A percentile compares a stretch with the other conserved stretches of the same genome.
Conservation (phyloP, 2,113 vertebrate species). For the Calidris pygmaea region DNA sequence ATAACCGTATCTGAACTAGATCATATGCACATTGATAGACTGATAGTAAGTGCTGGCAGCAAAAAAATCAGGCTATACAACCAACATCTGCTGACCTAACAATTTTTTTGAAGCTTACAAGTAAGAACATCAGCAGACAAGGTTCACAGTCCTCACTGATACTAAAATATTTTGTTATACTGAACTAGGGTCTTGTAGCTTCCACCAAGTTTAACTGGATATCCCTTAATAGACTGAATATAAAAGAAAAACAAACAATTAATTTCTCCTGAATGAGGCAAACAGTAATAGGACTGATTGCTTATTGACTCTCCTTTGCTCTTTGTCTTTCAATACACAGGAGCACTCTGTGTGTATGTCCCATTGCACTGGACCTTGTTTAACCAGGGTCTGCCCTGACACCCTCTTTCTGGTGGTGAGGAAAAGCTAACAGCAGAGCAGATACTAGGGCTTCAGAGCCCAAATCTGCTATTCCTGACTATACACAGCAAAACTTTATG, state of each 20-base stretch:
- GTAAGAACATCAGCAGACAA: neutral
- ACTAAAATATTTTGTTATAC: neutral
- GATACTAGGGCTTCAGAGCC: neutral
- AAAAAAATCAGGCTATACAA: neutral
- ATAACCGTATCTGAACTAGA: neutral
- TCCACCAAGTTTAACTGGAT: neutral
- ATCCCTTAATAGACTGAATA: neutral
- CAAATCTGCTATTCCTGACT: neutral
- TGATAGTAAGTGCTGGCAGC: neutral
- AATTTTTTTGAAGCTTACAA: neutral
- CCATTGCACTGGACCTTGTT: neutral
- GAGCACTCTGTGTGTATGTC: neutral
- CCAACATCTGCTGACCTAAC: neutral
- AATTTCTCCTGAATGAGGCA: neutral
- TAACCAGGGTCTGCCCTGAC: accelerated
- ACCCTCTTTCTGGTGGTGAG: neutral
- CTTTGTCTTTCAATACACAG: neutral
- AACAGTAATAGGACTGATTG: neutral
- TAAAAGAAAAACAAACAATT: neutral
- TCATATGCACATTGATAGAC: neutral
- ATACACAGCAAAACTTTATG: neutral
- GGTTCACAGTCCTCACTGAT: neutral
- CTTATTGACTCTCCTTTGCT: neutral
- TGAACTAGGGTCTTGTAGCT: neutral
- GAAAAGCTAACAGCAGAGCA: neutral